Base-by-base conservation (phyloP, 2,888 invertebrate genomes). In the Sarcophaga caerulescens region DNA sequence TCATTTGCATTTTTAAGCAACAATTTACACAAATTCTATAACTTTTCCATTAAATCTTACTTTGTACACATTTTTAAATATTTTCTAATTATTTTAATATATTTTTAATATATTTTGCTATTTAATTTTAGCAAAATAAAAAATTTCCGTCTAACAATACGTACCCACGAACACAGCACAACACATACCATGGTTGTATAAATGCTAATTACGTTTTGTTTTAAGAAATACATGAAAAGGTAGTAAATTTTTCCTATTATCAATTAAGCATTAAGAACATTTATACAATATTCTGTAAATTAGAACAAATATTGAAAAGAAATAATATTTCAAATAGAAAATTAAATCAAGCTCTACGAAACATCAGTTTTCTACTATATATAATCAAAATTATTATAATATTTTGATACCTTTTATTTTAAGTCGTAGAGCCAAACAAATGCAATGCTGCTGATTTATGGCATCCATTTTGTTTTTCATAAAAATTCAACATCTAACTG, bases 121-220 rank as follows among this genome's bases (percentile, higher is more conserved):
- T 74, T 60, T 81, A 78, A 75, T 77, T 84, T 79, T 68, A 66
- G 62, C 81, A 86, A 86, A 86, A 78, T 83, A 75, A 70, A 84
- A 81, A 81, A 71, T 75, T 19, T 86, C 81, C 84, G 84, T 81
- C 86, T 75, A 66, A 75, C 77, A 78, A 84, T 81, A 86, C 86
- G 81, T 86, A 86, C 84, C 85, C 86, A 85, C 85, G 86, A 86
- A 84, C 85, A 86, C 83, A 83, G 83, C 83, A 86, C 85, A 83
- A 86, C 86, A 85, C 79, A 85, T 79, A 82, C 82, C 82, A 81
- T 78, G 74, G 85, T 85, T 85, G 85, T 74, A 78, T 69, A 47
- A 81, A 78, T 12, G 14, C 10, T 65, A 70, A 70, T 23, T 66
- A 60, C 19, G 23, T 75, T 60, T 10, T 44, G n/a, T 57, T 81